Conservation (phyloP, 2,113 vertebrate species). For the Solea senegalensis region DNA sequence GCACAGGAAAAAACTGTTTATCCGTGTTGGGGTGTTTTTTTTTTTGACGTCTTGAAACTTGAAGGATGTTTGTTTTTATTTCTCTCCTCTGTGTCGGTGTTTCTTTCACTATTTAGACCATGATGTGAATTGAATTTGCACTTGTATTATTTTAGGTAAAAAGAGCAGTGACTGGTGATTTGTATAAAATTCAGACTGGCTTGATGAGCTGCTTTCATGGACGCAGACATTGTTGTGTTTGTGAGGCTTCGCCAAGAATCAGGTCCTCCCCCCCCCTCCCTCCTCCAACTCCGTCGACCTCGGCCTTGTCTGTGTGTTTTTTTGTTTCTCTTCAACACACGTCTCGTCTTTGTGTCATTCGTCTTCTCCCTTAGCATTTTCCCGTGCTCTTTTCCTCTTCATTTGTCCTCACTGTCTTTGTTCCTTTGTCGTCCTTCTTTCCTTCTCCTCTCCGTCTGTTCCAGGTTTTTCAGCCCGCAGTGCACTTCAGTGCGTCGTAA, state of each 20-base stretch:
- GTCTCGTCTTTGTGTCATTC: background rate
- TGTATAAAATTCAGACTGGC: constrained; percentile 62
- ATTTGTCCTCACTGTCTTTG: background rate
- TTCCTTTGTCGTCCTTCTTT: background rate
- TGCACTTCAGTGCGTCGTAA: background rate
- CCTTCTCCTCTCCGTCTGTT: background rate
- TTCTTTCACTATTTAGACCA: constrained; percentile 11
- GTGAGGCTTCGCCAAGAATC: constrained; percentile 25
- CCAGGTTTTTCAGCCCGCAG: background rate
- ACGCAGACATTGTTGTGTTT: constrained; percentile 42
- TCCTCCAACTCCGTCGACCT: constrained; percentile 20
- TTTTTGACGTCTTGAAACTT: constrained; percentile 80
- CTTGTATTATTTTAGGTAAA: constrained; percentile 57
- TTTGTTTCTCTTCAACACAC: background rate
- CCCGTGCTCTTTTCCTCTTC: background rate
- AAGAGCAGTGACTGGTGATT: constrained; percentile 52
- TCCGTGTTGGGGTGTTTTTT: constrained; percentile 77
- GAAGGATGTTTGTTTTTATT: constrained; percentile 49
- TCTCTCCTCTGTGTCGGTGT: constrained; percentile 2
- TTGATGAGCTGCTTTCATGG: constrained; percentile 50
- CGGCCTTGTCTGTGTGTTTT: constrained; percentile 7
- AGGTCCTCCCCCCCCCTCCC: background rate
- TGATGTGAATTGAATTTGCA: constrained; percentile 53
- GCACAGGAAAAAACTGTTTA: constrained; percentile 30
- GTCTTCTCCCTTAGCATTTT: background rate